Evolutionary conservation across 2,113 vertebrate species (phyloP), one percentile per base, ranked within the genome.

Genomic region (Rhabdomys dilectus): DNA sequence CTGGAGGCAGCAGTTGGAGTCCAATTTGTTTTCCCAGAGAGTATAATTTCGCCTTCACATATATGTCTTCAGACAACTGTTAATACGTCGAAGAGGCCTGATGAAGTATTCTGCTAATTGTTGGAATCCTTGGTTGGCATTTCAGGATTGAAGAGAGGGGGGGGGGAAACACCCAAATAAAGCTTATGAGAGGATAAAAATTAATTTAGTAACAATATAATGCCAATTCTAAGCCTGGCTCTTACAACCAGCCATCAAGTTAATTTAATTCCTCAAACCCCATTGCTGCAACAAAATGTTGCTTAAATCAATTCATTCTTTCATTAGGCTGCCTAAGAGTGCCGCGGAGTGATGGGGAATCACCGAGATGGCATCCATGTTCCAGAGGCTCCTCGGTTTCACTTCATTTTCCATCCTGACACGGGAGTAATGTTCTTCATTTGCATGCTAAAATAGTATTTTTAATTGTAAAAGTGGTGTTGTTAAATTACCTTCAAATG

Each of bases 261-360:
- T 98, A 98, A 99, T 99, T 98, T 98, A 98, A 98, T 99, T 98
- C 96, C 97, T 97, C 95, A 98, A 98, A 98, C 97, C 97, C 97
- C 98, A 98, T 91, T 98, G 98, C 98, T 98, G 93, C 96, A 97
- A 97, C 96, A 97, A 98, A 98, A 98, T 95, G 96, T 97, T 98
- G 98, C 98, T 98, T 98, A 98, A 98, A 98, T 98, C 97, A 98
- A 98, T 98, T 98, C 98, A 96, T 97, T 98, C 98, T 98, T 98
- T 98, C 98, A 99, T 98, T 98, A 98, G 5, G 42, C 96, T 1
- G 45, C 96, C 98, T 98, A 98, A 98, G 96, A 98, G 96, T 85
- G 88, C 96, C 89, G 42, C 93, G 98, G 98, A 98, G 98, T 98
- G 97, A 97, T 97, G 98, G 98, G 97, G 98, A 98, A 98, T 98